Evolutionary conservation across 2,888 invertebrate species (phyloP).

Genomic region (Platycheirus rosarum): DNA sequence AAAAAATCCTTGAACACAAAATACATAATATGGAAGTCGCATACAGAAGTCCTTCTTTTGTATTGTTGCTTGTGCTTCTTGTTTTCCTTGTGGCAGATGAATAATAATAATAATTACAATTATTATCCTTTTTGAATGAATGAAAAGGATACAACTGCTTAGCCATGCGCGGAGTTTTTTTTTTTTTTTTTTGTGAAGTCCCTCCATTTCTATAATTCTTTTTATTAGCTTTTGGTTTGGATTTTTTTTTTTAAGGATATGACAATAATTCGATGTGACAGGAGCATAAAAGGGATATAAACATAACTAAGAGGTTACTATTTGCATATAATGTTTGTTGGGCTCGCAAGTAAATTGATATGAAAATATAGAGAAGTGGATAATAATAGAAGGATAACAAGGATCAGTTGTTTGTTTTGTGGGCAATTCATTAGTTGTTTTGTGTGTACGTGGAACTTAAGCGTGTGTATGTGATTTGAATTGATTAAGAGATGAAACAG

Average conservation of each 20-base stretch:
- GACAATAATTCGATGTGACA: slow-evolving; percentile 67
- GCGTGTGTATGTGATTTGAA: slow-evolving; percentile 3
- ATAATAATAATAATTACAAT: slow-evolving; percentile 73
- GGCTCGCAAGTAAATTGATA: slow-evolving; percentile 58
- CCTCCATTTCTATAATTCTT: slow-evolving; percentile 39
- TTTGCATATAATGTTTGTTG: slow-evolving; percentile 58
- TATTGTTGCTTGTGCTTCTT: slow-evolving; percentile 41
- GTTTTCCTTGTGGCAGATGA: slow-evolving; percentile 72
- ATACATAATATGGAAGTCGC: slow-evolving; percentile 1
- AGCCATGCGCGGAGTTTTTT: slow-evolving; percentile 78
- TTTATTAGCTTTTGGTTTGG: slow-evolving; percentile 62
- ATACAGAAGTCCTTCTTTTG: slow-evolving; percentile 34
- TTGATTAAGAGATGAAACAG: slow-evolving; percentile 60
- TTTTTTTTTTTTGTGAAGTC: slow-evolving; percentile 65
- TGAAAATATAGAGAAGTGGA: slow-evolving; percentile 45
- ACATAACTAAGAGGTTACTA: slow-evolving; percentile 22
- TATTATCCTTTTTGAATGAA: slow-evolving; percentile 68
- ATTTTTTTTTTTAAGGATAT: slow-evolving; percentile 25
- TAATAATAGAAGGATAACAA: slow-evolving; percentile 51
- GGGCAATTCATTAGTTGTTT: slow-evolving; percentile 68
- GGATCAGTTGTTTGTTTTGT: slow-evolving; percentile 66
- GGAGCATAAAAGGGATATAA: slow-evolving; percentile 42
- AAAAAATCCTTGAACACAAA: slow-evolving; percentile 35
- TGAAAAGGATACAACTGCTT: slow-evolving; percentile 70
- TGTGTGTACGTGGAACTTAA: slow-evolving; percentile 4